Evolutionary conservation across 2,888 invertebrate genomes (phyloP).

Genomic region (Ischnus inquisitorius): DNA sequence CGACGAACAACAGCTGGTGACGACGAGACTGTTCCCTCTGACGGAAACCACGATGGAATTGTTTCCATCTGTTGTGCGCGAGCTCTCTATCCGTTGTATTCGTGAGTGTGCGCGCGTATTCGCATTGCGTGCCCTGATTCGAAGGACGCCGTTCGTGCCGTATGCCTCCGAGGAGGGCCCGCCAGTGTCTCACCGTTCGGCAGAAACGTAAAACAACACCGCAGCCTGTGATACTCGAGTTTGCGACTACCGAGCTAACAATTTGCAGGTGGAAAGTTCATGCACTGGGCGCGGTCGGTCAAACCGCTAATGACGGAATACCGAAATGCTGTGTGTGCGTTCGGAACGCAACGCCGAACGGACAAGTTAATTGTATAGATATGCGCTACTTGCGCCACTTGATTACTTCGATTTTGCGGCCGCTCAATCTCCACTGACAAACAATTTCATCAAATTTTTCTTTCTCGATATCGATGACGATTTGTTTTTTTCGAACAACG

Average conservation of each 20-base stretch:
- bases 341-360: conserved; percentile 45
- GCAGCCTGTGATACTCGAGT: conserved; percentile 27
- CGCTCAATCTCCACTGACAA: neutral
- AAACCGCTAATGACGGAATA: conserved; percentile 79
- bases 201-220: conserved; percentile 9
- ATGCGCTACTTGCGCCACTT: neutral
- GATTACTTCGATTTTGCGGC: neutral
- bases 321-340: conserved; percentile 66
- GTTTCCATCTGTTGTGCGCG: conserved; percentile 71
- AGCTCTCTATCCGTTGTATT: conserved; percentile 19
- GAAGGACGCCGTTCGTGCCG: conserved; percentile 30
- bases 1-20: conserved; percentile 63
- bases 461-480: too few relatives aligned
- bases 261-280: conserved; percentile 82
- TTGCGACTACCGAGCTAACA: conserved; percentile 63
- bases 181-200: conserved; percentile 1
- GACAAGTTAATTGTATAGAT: conserved; percentile 51
- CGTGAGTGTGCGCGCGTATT: neutral
- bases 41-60: conserved; percentile 63
- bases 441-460: neutral
- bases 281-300: conserved; percentile 67
- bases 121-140: conserved; percentile 54
- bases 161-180: conserved; percentile 36
- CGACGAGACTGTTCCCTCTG: conserved; percentile 39
- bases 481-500: too few relatives aligned